phyloP scores from a whole-genome alignment of 2,113 vertebrate genomes.

The Caretta caretta region DNA sequence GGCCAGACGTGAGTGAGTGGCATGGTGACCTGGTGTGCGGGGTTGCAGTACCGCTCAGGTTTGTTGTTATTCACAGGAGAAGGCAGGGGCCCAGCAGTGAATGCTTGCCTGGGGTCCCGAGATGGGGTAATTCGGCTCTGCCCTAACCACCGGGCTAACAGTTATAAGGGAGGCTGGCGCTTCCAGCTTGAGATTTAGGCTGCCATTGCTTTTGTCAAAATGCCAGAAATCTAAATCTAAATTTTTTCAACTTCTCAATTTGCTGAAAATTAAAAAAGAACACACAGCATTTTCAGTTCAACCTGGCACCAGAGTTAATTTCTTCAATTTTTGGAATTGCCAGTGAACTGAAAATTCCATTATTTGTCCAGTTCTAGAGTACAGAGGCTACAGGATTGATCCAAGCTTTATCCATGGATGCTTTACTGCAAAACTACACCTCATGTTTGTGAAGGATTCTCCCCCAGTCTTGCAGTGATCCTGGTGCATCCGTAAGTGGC shows the following conservation, averaged over 20 bases:
- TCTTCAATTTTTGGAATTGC: not conserved
- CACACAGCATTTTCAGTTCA: not conserved
- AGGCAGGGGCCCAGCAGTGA: not conserved
- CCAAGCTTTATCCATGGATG: not conserved
- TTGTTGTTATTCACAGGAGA: not conserved
- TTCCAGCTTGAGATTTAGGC: not conserved
- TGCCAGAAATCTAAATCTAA: too few species aligned
- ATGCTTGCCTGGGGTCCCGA: not conserved
- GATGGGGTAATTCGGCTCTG: not conserved
- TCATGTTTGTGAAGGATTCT: not conserved
- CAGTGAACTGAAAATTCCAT: not conserved
- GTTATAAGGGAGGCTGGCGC: too few species aligned
- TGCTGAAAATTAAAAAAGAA: not conserved
- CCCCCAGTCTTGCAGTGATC: not conserved
- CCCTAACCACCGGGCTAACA: too few species aligned
- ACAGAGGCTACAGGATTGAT: not conserved
- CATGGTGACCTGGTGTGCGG: too few species aligned
- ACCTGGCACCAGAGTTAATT: too few species aligned
- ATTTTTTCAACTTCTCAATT: not conserved
- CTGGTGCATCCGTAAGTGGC: not conserved
- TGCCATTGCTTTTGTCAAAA: too few species aligned
- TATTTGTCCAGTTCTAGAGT: not conserved
- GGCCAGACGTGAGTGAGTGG: not conserved
- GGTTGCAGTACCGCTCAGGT: too few species aligned
- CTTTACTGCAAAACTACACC: not conserved